Base-by-base conservation (phyloP, 2,797 vertebrate species). In the Acanthopagrus latus region DNA sequence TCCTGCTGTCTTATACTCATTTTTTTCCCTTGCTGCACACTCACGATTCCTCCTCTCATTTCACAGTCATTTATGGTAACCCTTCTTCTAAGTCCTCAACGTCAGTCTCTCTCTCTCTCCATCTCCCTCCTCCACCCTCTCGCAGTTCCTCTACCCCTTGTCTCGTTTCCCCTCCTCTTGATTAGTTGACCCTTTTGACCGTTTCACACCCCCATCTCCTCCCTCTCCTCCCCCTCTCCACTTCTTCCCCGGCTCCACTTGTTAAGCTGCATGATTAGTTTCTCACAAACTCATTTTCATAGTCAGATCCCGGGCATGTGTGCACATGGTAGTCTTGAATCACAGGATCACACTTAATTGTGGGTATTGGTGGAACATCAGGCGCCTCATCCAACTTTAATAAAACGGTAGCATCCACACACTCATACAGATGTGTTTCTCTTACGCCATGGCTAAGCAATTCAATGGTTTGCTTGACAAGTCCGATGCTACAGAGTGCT, bases 1-100 rank as follows among this genome's bases (percentile, higher is more conserved):
- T 82, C 76, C 85, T 66, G 75, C 81, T 81, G 77, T 86, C 83
- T 89, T 81, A 75, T 81, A 44, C 76, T 85, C 67, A 23, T 83
- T 85, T 85, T 81, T 82, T 74, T 62, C 33, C 75, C 58, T 77
- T 77, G 23, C 82, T 85, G 80, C 88, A 85, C 83, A 60, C 83
- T 86, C 43, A 50, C 55, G 16, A 86, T 80, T 89, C 85, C 77
- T 91, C 72, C 76, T 91, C 90, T 92, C 89, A 93, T 94, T 93
- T 94, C 92, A 94, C 91, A 94, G 86, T 93, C 88, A 93, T 93
- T 93, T 93, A 90, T 86, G 89, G 92, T 89, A 89, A 90, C 90
- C 84, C 91, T 80, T 86, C 86, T 83, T 76, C 84, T 87, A 87
- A 91, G 85, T 84, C 89, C 74, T 86, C 80, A 67, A 80, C 82